Evolutionary conservation across 35 echinoderm and acorn worm species (phyloP), one percentile per base, ranked within the genome.

Genomic region (Apostichopus japonicus): DNA sequence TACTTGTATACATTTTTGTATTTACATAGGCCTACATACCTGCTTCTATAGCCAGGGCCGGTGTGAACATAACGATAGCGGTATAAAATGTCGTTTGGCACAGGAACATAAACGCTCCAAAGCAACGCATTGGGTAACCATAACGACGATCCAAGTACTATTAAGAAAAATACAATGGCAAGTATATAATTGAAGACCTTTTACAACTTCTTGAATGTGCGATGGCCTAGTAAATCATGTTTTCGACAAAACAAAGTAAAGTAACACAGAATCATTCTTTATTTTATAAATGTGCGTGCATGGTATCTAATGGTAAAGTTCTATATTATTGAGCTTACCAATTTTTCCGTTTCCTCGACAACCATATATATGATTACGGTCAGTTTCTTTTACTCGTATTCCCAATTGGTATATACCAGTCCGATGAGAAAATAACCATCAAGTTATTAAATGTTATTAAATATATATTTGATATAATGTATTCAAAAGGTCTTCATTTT

Each of bases 41-140:
- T 76, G 88, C 93, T 44, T 94, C 80, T 15, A 94, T 77, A 13
- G 93, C 93, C 13, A 94, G 55, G 10, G 93, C 93, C 11, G 93
- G 88, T 23, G 93, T 82, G 27, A 83, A 94, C 5, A 84, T 22
- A 15, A 94, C 93, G 54, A 94, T 94, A 25, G 93, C 93, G 4
- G 90, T 91, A 65, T 94, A 94, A 54, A 94, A 91, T 5, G 81
- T 5, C 67, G 88, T 94, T 71, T 94, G 93, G 17, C 90, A 91
- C 19, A 94, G 63, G 55, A 94, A 94, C 27, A 94, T 86, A n/a
- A 59, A 33, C 54, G 88, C 78, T 0, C 79, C 93, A 84, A 91
- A 87, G 0, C 57, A 53, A 51, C 84, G 67, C 54, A 93, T 58
- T 63, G 81, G 73, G n/a, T 71, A 78, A 53, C 84, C 83, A 87